Conservation (phyloP, 2,888 invertebrate genomes). For the Lasioglossum malachurum region DNA sequence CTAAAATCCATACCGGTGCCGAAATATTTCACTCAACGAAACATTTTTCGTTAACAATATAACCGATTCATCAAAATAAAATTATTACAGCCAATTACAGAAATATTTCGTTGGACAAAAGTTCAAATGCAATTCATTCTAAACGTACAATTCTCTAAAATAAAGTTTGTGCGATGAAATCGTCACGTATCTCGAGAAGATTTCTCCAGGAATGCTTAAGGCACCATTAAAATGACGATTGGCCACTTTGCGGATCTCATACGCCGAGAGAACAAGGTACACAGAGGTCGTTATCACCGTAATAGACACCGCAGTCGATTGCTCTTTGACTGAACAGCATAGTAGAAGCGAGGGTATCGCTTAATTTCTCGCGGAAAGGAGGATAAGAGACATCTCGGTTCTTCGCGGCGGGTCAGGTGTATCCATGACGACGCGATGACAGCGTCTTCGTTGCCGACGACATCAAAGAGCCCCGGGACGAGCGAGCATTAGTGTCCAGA, state of each 20-base stretch:
- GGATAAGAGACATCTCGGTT: slow-evolving; percentile 21
- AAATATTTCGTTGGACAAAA: neutral
- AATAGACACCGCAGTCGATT: slow-evolving; percentile 43
- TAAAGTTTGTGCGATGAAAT: neutral
- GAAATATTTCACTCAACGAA: neutral
- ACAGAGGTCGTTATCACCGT: slow-evolving; percentile 8
- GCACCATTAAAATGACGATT: neutral
- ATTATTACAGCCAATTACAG: neutral
- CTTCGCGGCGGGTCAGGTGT: slow-evolving; percentile 42
- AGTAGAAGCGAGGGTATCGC: slow-evolving; percentile 9
- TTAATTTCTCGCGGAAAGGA: slow-evolving; percentile 64
- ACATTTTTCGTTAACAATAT: neutral
- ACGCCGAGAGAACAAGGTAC: neutral
- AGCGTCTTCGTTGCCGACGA: slow-evolving; percentile 63
- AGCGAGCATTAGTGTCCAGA: slow-evolving; percentile 62
- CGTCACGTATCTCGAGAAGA: neutral
- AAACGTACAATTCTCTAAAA: neutral
- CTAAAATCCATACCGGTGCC: neutral
- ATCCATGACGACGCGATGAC: slow-evolving; percentile 75
- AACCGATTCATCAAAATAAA: neutral
- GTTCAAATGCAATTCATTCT: neutral
- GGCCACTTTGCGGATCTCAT: neutral
- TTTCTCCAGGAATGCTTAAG: neutral
- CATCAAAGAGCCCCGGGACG: slow-evolving; percentile 68
- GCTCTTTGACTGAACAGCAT: slow-evolving; percentile 22